phyloP scores from a whole-genome alignment of 2,888 invertebrate genomes.

The Pocota personata region DNA sequence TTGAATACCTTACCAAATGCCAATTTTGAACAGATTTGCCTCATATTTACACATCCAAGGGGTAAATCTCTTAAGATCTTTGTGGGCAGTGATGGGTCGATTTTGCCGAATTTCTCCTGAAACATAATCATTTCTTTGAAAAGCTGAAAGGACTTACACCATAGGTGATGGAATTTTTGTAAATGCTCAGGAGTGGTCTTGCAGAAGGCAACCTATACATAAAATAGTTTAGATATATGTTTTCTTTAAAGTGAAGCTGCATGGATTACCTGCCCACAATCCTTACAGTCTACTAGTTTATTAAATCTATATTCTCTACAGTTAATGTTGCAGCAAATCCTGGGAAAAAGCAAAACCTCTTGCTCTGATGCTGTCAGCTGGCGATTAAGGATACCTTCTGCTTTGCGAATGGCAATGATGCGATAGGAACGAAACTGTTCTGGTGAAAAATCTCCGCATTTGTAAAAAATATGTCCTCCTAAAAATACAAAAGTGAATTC shows the following conservation, averaged over 20 bases:
- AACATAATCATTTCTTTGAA: constrained; percentile 85
- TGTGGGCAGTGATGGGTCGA: constrained; percentile 85
- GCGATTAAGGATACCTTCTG: constrained; percentile 85
- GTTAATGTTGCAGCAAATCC: constrained; percentile 84
- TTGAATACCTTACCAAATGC: constrained; percentile 78
- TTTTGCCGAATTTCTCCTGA: constrained; percentile 85
- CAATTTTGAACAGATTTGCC: constrained; percentile 77
- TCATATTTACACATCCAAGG: constrained; percentile 77
- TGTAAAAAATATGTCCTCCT: constrained; percentile 85
- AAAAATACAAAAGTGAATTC: not conserved
- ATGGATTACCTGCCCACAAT: constrained; percentile 85
- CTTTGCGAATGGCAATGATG: constrained; percentile 85
- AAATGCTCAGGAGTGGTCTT: constrained; percentile 84
- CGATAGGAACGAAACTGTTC: constrained; percentile 87
- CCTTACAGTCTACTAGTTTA: constrained; percentile 84
- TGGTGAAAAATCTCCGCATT: constrained; percentile 83
- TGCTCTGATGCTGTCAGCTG: constrained; percentile 87
- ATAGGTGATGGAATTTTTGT: constrained; percentile 84
- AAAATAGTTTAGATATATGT: constrained; percentile 65
- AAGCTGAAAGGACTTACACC: constrained; percentile 87
- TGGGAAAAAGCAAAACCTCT: constrained; percentile 88
- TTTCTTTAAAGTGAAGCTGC: not conserved
- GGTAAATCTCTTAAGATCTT: constrained; percentile 81
- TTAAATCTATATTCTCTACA: constrained; percentile 85
- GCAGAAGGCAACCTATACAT: constrained; percentile 84